Conservation (phyloP, 1,140 invertebrate species). For the Idris sp. region DNA sequence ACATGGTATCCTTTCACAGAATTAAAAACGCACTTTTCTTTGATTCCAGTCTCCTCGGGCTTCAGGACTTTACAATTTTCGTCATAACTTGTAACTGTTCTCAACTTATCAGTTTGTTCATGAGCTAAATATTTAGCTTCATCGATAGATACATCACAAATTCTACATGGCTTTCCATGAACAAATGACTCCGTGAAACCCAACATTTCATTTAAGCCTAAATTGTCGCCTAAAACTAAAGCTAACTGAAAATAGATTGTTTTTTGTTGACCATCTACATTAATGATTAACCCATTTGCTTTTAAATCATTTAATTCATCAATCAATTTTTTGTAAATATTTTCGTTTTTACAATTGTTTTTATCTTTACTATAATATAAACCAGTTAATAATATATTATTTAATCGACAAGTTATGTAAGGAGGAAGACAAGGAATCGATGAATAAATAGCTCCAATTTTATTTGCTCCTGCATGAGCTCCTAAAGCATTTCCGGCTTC, state of each 20-base stretch:
- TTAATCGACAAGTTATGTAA: conserved; percentile 14
- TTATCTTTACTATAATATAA: conserved; percentile 45
- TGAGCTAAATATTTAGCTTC: conserved; percentile 14
- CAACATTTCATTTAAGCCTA: conserved; percentile 26
- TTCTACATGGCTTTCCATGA: conserved; percentile 32
- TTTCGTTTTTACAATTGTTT: conserved; percentile 23
- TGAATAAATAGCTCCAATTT: conserved; percentile 33
- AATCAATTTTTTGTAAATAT: conserved; percentile 22
- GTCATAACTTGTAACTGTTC: conserved; percentile 24
- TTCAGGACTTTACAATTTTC: conserved; percentile 16
- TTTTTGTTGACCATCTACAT: conserved; percentile 9
- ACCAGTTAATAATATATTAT: conserved; percentile 22
- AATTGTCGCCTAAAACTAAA: conserved; percentile 27
- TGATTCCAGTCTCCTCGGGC: conserved; percentile 16
- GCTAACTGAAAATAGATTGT: conserved; percentile 36
- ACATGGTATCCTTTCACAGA: conserved; percentile 23
- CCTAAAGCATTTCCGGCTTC: conserved; percentile 20
- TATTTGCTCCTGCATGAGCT: conserved; percentile 45
- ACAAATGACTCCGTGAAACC: conserved; percentile 26
- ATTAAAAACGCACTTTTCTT: conserved; percentile 15
- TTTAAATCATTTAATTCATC: conserved; percentile 38
- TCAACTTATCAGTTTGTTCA: conserved; percentile 16
- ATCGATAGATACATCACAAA: conserved; percentile 21
- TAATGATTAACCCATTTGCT: conserved; percentile 24
- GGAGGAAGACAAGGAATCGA: conserved; percentile 32